Base-by-base conservation (phyloP, 2,113 vertebrate species). In the Kryptolebias marmoratus region DNA sequence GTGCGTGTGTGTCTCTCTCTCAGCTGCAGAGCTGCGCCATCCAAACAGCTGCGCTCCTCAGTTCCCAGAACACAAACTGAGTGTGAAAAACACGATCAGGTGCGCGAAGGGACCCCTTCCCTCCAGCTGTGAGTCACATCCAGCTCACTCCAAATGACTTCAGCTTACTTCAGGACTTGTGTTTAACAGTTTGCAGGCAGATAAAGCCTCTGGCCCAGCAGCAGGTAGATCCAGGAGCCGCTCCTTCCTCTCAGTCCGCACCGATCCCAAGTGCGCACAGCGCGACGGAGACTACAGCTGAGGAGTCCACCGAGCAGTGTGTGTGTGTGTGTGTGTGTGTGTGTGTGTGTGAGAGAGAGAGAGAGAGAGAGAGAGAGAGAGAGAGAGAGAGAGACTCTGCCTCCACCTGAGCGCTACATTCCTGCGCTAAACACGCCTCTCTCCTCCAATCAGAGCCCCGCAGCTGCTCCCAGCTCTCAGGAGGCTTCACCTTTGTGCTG, bases 401-500 rank as follows among this genome's bases (percentile, higher is more conserved):
- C 82, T 73, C 81, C 59, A 87, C 83, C 87, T 90, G 85, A 80
- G 77, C 70, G 31, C 32, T 31, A 72, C 88, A 90, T 88, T 90
- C 85, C 83, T 78, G 67, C 44, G 3, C 14, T 50, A 62, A 59
- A 73, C 87, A 77, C 85, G 85, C 85, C 88, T 62, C 77, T 71
- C 69, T 74, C 68, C 52, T 76, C 83, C 68, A 77, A 80, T 86
- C 85, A 84, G 7, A 75, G 71, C 71, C 18, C 68, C 16, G 64
- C 69, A 54, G 61, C 77, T 39, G 30, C 74, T 73, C 63, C 62
- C 27, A 64, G 36, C 61, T 62, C 39, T 32, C 5, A 56, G 1
- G 1, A 44, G 5, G 16, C 18, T 28, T 55, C 59, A 71, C n/a
- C 16, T 52, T 36, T 36, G 36, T 36, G 39, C 39, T 42, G 39